Evolutionary conservation across 2,888 invertebrate species (phyloP), one percentile per base, ranked within the genome.

Genomic region (Drosophila gaucha): DNA sequence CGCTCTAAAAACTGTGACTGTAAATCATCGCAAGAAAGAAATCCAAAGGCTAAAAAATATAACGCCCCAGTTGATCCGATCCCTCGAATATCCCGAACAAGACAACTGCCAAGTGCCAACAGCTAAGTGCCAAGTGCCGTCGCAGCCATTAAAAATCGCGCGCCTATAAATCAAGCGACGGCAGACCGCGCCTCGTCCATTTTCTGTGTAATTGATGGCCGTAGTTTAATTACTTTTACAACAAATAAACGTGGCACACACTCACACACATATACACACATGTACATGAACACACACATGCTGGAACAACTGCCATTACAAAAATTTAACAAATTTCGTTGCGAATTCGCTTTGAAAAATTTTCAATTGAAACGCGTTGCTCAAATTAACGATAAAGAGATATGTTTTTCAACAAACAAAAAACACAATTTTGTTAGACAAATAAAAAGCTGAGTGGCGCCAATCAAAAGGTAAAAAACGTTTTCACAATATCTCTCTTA

Each of bases 221-320:
- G 47, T 67, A 59, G 67, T 86, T 86, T 86, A 84, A 86, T 89
- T 88, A 69, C 87, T 80, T 85, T 84, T 73, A 80, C 87, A 85
- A 87, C 82, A 80, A 89, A 86, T 79, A 80, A 80, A 80, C 66
- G 69, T 66, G 73, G 47, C 75, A 67, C 44, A 50, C 56, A 35
- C 55, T 36, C 46, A 52, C 67, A 56, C 65, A 65, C 43, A 59
- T 51, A 31, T 47, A 41, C 55, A 55, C 44, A 24, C 46, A 31
- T 56, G 47, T 46, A 41, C 59, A 65, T 58, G 49, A 24, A 20
- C 16, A n/a, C 36, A 55, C 26, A 44, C 18, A 26, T 20, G 54
- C n/a, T 33, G 51, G 43, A 63, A 57, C 65, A 82, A 55, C 64
- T 68, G 50, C 76, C 73, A 65, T 22, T 63, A 63, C 68, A 63